Base-by-base conservation (phyloP, 2,888 invertebrate species). In the Xanthia togata region DNA sequence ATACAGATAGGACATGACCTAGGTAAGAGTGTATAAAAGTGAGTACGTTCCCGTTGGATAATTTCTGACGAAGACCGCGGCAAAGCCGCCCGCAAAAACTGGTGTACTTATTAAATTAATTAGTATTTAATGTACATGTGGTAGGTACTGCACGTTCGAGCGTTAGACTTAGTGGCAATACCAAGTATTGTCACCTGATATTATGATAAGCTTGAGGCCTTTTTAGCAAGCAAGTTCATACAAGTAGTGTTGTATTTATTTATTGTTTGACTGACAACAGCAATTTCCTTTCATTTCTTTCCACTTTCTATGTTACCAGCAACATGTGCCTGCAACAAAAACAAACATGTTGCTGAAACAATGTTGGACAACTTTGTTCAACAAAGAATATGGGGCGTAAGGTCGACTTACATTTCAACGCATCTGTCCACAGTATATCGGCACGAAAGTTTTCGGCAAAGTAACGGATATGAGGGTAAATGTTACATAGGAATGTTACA, bases 391-490 rank as follows among this genome's bases (percentile, higher is more conserved):
- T 2, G 50, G 20, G 50, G 50, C 2, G 6, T 50, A 8, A 20
- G 50, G 3, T 50, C 8, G 8, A 50, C 50, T 50, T 50, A 75
- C 76, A 69, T 62, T 65, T 84, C 55, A 75, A 65, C 62, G 76
- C 41, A 53, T 59, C 26, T 14, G 4, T 57, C 35, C 63, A 41
- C 59, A 81, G 67, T 75, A 62, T 50, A 60, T 68, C 35, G 8
- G 35, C 14, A 38, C 3, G 35, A 57, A 80, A 81, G 31, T 75
- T 82, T 81, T 26, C 31, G 63, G 68, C 38, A 53, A 44, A 38
- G 38, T 70, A 55, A 57, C 44, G 60, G 62, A 79, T 70, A 73
- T 80, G 69, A 35, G n/a, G 73, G 23, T 44, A 55, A 35, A 62
- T 57, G 47, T 31, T 63, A 41, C n/a, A 47, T 65, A n/a, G n/a